Conservation (phyloP, 2,113 vertebrate species). For the Thryonomys swinderianus region DNA sequence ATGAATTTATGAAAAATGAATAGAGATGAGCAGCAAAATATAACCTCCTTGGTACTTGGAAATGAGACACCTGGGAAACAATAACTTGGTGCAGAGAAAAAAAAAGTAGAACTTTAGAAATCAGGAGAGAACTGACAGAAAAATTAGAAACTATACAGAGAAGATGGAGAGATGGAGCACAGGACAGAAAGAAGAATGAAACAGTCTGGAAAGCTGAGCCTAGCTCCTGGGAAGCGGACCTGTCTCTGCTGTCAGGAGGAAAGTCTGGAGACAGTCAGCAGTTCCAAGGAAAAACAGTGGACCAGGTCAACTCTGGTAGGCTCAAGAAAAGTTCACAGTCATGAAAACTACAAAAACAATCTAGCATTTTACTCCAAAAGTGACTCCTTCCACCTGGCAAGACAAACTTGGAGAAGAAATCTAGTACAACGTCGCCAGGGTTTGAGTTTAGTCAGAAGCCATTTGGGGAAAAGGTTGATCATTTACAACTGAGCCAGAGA, state of each 20-base stretch:
- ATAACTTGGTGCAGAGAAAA: not conserved
- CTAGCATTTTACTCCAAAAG: not conserved
- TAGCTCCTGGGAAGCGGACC: not conserved
- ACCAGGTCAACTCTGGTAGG: not conserved
- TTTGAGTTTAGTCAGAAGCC: not conserved
- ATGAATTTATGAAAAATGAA: not conserved
- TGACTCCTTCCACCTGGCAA: not conserved
- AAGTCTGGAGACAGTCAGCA: not conserved
- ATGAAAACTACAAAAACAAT: not conserved
- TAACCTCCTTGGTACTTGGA: not conserved
- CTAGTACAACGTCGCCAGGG: not conserved
- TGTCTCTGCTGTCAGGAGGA: not conserved
- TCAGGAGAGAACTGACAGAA: not conserved
- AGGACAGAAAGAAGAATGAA: not conserved
- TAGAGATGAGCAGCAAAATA: not conserved
- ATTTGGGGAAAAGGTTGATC: not conserved
- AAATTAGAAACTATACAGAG: not conserved
- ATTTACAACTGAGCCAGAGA: not conserved
- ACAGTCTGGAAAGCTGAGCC: not conserved
- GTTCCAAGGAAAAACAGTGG: not conserved
- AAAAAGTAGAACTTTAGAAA: not conserved
- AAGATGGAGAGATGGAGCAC: not conserved
- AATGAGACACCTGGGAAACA: not conserved
- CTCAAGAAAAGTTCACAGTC: not conserved
- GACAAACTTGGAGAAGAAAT: not conserved